Evolutionary conservation across 2,113 vertebrate species (phyloP).

Genomic region (Epinephelus lanceolatus): DNA sequence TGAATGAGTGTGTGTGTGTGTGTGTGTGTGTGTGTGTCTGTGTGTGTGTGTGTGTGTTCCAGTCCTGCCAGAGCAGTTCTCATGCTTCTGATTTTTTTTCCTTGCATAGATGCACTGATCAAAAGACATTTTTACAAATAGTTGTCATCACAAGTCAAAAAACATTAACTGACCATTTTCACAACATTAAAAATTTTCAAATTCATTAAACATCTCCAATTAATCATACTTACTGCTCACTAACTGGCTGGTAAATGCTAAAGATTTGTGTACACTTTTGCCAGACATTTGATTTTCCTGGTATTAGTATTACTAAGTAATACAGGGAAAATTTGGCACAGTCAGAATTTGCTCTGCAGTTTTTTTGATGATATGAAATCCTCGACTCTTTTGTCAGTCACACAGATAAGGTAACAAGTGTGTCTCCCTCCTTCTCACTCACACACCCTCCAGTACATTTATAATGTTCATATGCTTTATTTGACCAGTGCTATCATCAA

Average conservation of each 20-base stretch:
- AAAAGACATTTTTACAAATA: background rate
- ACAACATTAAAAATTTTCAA: slow-evolving; percentile 20
- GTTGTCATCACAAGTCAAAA: slow-evolving; percentile 8
- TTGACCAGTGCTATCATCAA: slow-evolving; percentile 46
- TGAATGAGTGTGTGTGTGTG: slow-evolving; percentile 2
- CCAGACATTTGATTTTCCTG: background rate
- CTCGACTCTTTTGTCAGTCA: background rate
- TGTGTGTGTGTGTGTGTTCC: slow-evolving; percentile 6
- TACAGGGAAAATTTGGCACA: background rate
- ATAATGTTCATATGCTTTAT: slow-evolving; percentile 32
- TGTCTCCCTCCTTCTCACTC: background rate
- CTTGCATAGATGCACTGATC: background rate
- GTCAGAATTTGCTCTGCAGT: background rate
- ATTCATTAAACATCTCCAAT: slow-evolving; percentile 9
- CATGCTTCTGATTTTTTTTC: slow-evolving; percentile 10
- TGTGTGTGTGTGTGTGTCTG: slow-evolving; percentile 2
- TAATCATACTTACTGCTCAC: slow-evolving; percentile 3
- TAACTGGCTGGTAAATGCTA: background rate
- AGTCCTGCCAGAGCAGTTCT: background rate
- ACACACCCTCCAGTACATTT: slow-evolving; percentile 4
- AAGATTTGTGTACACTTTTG: background rate
- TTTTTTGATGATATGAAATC: slow-evolving; percentile 24
- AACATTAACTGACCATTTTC: slow-evolving; percentile 29
- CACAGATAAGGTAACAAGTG: slow-evolving; percentile 16
- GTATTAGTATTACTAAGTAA: background rate